Base-by-base conservation (phyloP, 2,797 vertebrate species). In the Mormyrus proboscirostris region DNA sequence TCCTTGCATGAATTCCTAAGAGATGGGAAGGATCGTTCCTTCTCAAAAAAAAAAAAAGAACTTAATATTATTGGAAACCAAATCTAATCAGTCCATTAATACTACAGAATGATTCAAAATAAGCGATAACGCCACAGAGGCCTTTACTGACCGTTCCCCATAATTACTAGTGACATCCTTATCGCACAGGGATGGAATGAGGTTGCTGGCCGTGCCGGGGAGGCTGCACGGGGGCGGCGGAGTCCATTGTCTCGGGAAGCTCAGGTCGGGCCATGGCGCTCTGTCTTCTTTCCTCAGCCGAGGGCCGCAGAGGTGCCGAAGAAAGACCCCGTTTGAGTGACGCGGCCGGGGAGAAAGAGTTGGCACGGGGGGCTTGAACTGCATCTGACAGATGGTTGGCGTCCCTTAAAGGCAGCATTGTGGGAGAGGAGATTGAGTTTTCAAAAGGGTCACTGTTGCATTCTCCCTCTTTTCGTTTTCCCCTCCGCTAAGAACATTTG, bases 351-450 rank as follows among this genome's bases (percentile, higher is more conserved):
- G 55, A 85, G 55, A n/a, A 57, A 41, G 79, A n/a, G 51, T n/a
- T 16, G 49, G 47, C 73, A 59, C 44, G 29, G 69, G 33, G 51
- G 88, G 50, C 9, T n/a, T n/a, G 83, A 53, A 86, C 83, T 51
- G 47, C 83, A 86, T 86, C 83, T 33, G 83, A 86, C 47, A 51
- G 83, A 51, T 57, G 53, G 53, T 57, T 38, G 9, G 16, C 16
- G 29, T 59, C 33, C 85, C 53, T 87, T 57, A 87, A 55, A 86
- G 82, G 22, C 22, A 51, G 51, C 51, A 87, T 87, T 87, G 53
- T 59, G 85, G 22, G 85, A 41, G 53, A 59, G 25, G 53, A 87
- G 85, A 87, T 87, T 87, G 85, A 87, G 53, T 87, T 87, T 87
- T 87, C 51, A 57, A 87, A 87, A 59, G 53, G 53, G 85, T 59